These are phyloP conservation scores for Adelosebastes latens DNA, from an alignment of 2,797 vertebrate species.

Conservation along the genomic window DNA sequence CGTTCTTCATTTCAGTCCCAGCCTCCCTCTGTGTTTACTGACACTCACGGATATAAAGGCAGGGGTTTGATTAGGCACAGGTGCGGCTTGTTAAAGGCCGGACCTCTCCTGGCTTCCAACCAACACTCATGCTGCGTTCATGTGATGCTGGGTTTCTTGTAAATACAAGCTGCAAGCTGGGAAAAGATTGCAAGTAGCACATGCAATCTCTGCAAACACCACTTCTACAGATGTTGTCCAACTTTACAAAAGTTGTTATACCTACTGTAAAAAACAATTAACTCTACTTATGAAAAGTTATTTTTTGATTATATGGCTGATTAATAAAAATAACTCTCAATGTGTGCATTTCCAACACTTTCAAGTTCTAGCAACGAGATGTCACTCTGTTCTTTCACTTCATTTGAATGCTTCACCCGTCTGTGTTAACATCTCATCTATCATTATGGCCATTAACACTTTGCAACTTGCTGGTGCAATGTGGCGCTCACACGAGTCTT, in stretches of 20 bases:
- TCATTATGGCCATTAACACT: constrained; percentile 39
- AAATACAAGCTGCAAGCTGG: constrained; percentile 36
- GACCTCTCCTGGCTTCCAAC: constrained; percentile 49
- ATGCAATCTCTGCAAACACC: constrained; percentile 13
- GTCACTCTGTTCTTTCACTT: constrained; percentile 28
- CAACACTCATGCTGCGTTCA: constrained; percentile 51
- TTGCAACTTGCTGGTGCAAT: constrained; percentile 28
- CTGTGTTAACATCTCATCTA: constrained; percentile 46
- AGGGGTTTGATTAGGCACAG: constrained; percentile 57
- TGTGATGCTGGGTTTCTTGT: constrained; percentile 44
- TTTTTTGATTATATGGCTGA: background rate
- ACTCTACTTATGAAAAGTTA: background rate
- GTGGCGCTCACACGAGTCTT: constrained; percentile 22
- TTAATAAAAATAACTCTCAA: constrained; percentile 4
- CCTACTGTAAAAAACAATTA: background rate
- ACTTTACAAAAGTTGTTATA: background rate
- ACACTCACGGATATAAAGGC: constrained; percentile 47
- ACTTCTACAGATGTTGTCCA: constrained; percentile 28
- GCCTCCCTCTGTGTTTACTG: constrained; percentile 44
- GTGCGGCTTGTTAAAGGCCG: constrained; percentile 58
- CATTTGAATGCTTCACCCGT: constrained; percentile 19
- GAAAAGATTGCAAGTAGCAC: constrained; percentile 14
- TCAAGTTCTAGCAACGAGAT: constrained; percentile 3
- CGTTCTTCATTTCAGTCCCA: background rate
- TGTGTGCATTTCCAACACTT: constrained; percentile 10